Percentiles rank a stretch among this genome's conserved stretches.
Conservation (phyloP, 2,888 invertebrate genomes). For the Druceiella hillmani region DNA sequence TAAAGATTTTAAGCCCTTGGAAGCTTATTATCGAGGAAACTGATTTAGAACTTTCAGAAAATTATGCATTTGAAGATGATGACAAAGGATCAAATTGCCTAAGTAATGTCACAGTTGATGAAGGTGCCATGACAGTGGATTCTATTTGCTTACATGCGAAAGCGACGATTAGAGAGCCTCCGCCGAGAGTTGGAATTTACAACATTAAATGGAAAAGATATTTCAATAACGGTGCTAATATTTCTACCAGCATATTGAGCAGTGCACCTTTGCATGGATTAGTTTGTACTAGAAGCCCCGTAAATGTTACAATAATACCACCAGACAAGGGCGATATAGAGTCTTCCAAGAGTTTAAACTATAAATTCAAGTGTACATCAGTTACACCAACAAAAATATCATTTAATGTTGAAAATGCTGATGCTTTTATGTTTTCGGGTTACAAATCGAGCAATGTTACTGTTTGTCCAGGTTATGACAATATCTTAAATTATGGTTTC, state of each 20-base stretch:
- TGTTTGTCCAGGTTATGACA: conserved; percentile 56
- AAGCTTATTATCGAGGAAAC: conserved; percentile 61
- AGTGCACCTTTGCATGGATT: conserved; percentile 52
- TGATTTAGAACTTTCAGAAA: conserved; percentile 56
- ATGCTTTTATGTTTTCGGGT: conserved; percentile 93
- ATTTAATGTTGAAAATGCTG: conserved; percentile 73
- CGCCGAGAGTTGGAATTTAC: conserved; percentile 41
- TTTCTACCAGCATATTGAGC: conserved; percentile 39
- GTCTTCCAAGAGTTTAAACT: conserved; percentile 64
- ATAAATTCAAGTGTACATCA: conserved; percentile 68
- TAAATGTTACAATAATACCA: conserved; percentile 54
- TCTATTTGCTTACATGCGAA: conserved; percentile 41
- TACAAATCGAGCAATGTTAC: conserved; percentile 73
- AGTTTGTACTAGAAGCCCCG: conserved; percentile 56
- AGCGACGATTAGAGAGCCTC: conserved; percentile 40
- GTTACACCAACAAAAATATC: conserved; percentile 65
- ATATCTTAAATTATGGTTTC: conserved; percentile 67
- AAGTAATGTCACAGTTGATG: conserved; percentile 37
- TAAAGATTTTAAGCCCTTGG: conserved; percentile 66
- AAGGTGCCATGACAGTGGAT: conserved; percentile 42
- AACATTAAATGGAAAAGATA: conserved; percentile 42
- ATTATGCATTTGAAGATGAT: conserved; percentile 35
- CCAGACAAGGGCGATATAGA: conserved; percentile 74
- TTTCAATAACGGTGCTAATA: conserved; percentile 24
- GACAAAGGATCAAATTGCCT: conserved; percentile 36